Percentiles rank a stretch among this genome's conserved stretches.
Evolutionary conservation across 2,113 vertebrate genomes (phyloP).

Genomic region (Rissa tridactyla): DNA sequence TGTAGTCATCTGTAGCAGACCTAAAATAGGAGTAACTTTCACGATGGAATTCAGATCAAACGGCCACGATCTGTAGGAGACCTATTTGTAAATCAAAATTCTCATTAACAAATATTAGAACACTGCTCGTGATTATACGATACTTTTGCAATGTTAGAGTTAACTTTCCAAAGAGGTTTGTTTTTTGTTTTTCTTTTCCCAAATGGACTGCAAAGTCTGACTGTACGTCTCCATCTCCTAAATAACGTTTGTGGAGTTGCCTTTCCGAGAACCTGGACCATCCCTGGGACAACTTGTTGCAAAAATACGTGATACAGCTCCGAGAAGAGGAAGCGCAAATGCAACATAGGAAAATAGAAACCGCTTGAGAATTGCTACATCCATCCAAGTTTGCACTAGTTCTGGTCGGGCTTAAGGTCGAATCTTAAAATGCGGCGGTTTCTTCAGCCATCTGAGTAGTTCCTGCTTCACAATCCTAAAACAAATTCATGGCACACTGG

Average conservation of each 20-base stretch:
- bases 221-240: background rate
- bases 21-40: background rate
- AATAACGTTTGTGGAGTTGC: background rate
- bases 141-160: background rate
- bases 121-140: rapidly evolving
- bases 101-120: background rate
- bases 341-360: background rate
- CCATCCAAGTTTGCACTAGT: background rate
- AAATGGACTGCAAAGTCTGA: background rate
- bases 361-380: background rate
- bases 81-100: background rate
- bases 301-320: background rate
- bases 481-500: background rate
- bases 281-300: background rate
- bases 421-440: background rate
- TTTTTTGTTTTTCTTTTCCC: background rate
- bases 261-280: background rate
- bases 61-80: background rate
- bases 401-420: background rate
- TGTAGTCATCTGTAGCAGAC: background rate
- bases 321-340: background rate
- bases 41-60: background rate
- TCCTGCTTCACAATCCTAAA: background rate
- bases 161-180: background rate
- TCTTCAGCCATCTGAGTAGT: background rate